phyloP scores from a whole-genome alignment of 2,113 vertebrate species.

The Oplegnathus fasciatus region DNA sequence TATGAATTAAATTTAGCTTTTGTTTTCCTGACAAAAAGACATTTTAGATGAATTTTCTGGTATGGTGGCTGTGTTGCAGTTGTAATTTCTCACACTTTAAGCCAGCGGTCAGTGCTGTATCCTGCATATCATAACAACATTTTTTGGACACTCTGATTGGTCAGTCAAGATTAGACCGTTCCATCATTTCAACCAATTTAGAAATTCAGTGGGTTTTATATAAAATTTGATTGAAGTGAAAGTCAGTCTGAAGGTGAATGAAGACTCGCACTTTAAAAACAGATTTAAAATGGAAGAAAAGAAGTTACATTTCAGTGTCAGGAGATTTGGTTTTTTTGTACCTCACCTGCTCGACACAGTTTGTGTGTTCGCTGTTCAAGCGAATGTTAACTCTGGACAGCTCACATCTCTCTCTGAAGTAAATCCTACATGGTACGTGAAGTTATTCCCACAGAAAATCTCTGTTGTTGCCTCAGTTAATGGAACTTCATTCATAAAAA shows the following conservation, averaged over 20 bases:
- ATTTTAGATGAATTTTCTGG: background rate
- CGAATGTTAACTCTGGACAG: slow-evolving; percentile 17
- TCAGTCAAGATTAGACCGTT: background rate
- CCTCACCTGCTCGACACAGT: slow-evolving; percentile 35
- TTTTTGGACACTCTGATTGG: background rate
- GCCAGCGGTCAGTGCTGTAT: background rate
- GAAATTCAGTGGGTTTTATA: background rate
- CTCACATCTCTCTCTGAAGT: slow-evolving; percentile 70
- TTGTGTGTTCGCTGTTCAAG: slow-evolving; percentile 22
- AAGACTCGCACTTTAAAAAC: slow-evolving; percentile 76
- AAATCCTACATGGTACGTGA: slow-evolving; percentile 46
- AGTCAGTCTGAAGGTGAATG: slow-evolving; percentile 21
- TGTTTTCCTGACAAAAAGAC: background rate
- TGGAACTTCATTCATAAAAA: slow-evolving; percentile 22
- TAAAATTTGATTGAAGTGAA: background rate
- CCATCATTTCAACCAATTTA: background rate
- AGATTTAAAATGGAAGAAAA: slow-evolving; percentile 34
- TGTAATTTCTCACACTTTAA: background rate
- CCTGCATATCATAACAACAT: background rate
- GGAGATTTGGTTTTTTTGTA: slow-evolving; percentile 31
- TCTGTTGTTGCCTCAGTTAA: slow-evolving; percentile 68
- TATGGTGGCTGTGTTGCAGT: too few relatives aligned
- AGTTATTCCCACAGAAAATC: slow-evolving; percentile 15
- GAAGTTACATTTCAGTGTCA: slow-evolving; percentile 50
- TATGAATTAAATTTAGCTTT: background rate